Base-by-base conservation (phyloP, 2,888 invertebrate species). In the Melanotus villosus region DNA sequence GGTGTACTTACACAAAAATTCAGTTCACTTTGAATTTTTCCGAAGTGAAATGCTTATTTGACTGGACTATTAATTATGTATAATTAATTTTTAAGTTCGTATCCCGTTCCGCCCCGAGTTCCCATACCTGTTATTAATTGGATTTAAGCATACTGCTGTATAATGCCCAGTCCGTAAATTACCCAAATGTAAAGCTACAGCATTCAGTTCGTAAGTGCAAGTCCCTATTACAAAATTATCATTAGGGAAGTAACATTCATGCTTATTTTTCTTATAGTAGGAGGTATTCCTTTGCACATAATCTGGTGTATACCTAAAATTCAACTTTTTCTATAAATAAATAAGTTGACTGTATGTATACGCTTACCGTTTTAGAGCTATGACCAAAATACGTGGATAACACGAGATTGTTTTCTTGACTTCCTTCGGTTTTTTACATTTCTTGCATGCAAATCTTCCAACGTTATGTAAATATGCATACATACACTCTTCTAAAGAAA, bases 141-240 rank as follows among this genome's bases (percentile, higher is more conserved):
- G 72, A 67, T 77, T 75, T 47, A 68, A 72, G 21, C 97, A 97
- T 78, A 91, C 95, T 0, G 97, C 96, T 0, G 95, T 97, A 81
- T 98, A 98, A 83, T 98, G 98, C 0, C 97, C 97, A 6, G 93
- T 91, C 77, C 94, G 93, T 92, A 97, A 93, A 0, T 93, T 92
- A 10, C 98, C 97, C 78, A 92, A 93, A 83, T 98, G 97, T 83
- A 97, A 95, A 56, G 96, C 95, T 68, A 97, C 93, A 0, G 93
- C 96, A 80, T 94, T 95, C 59, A 97, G 83, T 77, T 91, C 89
- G 82, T 95, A 97, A 18, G 84, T 84, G 65, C 86, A 87, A 54
- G 87, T 86, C 12, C 83, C 81, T 68, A 86, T 83, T 58, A 80
- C 72, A 36, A 83, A 76, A 64, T 78, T 72, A 23, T 76, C 66